Conservation (phyloP, 2,797 vertebrate species). For the Microhierax caerulescens region DNA sequence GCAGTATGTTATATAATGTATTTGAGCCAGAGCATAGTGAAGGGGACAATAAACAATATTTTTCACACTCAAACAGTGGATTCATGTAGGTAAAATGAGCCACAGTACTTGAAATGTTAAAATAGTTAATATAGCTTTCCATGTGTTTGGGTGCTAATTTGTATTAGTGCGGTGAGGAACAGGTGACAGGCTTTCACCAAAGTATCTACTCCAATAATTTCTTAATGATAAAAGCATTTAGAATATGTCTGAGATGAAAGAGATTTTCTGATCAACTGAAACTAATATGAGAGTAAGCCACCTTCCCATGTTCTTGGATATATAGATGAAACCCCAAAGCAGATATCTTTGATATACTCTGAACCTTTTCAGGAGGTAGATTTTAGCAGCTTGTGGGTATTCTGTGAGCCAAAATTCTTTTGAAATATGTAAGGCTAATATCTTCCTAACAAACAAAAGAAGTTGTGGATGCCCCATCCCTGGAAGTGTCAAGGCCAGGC, state of each 20-base stretch:
- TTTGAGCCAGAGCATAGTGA: not conserved
- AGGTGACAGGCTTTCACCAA: not conserved
- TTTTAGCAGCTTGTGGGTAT: not conserved
- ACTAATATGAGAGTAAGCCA: not conserved
- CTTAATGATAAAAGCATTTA: not conserved
- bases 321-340: not conserved
- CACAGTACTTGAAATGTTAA: slow-evolving; percentile 25
- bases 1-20: not conserved
- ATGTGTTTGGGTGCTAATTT: not conserved
- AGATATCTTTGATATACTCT: not conserved
- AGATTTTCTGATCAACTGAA: not conserved
- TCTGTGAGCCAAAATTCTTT: not conserved
- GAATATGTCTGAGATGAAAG: not conserved
- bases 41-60: not conserved
- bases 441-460: not conserved
- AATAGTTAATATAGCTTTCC: not conserved
- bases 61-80: not conserved
- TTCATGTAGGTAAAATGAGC: not conserved
- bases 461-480: too few species aligned
- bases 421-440: not conserved
- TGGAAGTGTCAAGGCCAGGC: too few species aligned
- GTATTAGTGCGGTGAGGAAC: not conserved
- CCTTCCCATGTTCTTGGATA: not conserved
- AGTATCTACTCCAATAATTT: not conserved
- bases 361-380: not conserved